Percentiles rank a stretch among this genome's conserved stretches.
Evolutionary conservation across 2,888 invertebrate genomes (phyloP).

Genomic region (Pherbina coryleti): DNA sequence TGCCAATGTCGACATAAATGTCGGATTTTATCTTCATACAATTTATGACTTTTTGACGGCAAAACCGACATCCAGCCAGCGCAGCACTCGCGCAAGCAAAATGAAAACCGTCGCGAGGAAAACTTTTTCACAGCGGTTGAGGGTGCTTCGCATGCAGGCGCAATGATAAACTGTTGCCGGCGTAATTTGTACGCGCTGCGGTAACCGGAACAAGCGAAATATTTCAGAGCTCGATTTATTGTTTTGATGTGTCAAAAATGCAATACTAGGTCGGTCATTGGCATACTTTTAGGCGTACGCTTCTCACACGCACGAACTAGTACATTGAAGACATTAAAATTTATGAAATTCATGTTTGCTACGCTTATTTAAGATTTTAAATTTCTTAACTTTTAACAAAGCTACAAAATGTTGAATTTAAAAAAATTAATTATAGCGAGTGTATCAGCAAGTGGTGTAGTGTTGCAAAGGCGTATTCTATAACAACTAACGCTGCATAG

Average conservation of each 20-base stretch:
- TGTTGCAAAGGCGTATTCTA: too few species aligned
- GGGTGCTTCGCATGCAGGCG: conserved; percentile 1
- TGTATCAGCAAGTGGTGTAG: too few species aligned
- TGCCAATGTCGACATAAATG: conserved; percentile 57
- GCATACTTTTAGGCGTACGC: background rate
- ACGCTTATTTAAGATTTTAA: too few species aligned
- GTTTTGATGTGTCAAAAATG: conserved; percentile 2
- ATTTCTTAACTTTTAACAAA: too few species aligned
- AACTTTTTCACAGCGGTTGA: conserved; percentile 4
- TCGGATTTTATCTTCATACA: conserved; percentile 53
- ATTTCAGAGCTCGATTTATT: conserved; percentile 13
- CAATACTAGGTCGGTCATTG: conserved; percentile 9
- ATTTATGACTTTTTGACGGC: conserved; percentile 49
- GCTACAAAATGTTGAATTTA: too few species aligned
- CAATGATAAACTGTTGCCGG: conserved; percentile 18
- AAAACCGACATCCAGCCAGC: conserved; percentile 39
- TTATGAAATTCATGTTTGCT: background rate
- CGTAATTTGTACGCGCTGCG: conserved; percentile 9
- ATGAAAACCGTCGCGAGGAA: background rate
- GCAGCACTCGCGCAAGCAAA: too few species aligned
- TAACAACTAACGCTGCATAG: too few species aligned
- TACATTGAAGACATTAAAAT: background rate
- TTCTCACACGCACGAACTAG: background rate
- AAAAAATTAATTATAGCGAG: too few species aligned
- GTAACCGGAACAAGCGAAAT: background rate